Percentiles rank a stretch among this genome's conserved stretches.
Conservation (phyloP, 1,140 invertebrate genomes). For the Delia radicum region DNA sequence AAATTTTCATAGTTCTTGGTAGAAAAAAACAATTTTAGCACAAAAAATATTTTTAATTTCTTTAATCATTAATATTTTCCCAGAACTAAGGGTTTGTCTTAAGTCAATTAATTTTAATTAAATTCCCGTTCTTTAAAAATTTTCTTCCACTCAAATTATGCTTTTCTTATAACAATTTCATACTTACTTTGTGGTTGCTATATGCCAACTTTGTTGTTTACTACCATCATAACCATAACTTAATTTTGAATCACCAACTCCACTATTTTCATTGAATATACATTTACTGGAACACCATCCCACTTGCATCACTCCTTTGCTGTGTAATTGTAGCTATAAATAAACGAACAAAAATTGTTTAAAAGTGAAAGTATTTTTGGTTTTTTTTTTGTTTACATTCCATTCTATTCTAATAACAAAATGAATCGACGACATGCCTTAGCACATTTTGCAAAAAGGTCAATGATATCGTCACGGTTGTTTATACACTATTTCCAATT, state of each 20-base stretch:
- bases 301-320: slow-evolving; percentile 85
- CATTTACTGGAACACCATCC: slow-evolving; percentile 77
- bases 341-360: not conserved
- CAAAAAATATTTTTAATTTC: too few relatives aligned
- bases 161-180: too few relatives aligned
- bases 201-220: slow-evolving; percentile 79
- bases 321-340: slow-evolving; percentile 66
- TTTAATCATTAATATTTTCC: too few relatives aligned
- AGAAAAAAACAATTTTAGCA: too few relatives aligned
- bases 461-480: slow-evolving; percentile 18
- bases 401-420: not conserved
- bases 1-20: too few relatives aligned
- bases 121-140: too few relatives aligned
- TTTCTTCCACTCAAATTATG: too few relatives aligned
- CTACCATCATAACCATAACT: slow-evolving; percentile 85
- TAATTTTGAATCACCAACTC: slow-evolving; percentile 77
- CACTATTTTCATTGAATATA: slow-evolving; percentile 75
- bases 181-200: slow-evolving; percentile 64
- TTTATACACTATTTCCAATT: too few relatives aligned
- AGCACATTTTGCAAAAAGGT: slow-evolving; percentile 18
- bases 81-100: too few relatives aligned
- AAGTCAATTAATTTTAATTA: too few relatives aligned
- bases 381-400: slow-evolving; percentile 7
- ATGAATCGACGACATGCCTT: not conserved
- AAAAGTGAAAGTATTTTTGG: slow-evolving; percentile 12